phyloP scores from a whole-genome alignment of 1,140 invertebrate species.

The Drosophila aff. region DNA sequence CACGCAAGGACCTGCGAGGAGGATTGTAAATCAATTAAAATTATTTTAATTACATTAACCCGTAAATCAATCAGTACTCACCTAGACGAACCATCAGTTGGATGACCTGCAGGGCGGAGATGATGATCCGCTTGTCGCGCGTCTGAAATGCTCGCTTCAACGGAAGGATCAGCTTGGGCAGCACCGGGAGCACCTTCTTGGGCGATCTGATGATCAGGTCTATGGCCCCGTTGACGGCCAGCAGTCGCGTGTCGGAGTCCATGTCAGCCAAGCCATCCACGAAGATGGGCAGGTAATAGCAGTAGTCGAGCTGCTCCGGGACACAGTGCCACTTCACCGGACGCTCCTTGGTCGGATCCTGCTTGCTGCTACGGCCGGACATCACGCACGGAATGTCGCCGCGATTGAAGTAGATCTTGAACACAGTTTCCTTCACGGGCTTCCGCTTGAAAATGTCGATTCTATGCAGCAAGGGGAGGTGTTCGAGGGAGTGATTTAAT shows the following conservation, averaged over 20 bases:
- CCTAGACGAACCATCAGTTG: constrained; percentile 91
- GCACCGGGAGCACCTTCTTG: constrained; percentile 93
- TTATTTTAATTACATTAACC: too few species aligned
- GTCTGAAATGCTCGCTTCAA: constrained; percentile 96
- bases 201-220: constrained; percentile 90
- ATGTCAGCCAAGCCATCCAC: constrained; percentile 90
- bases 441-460: constrained; percentile 73
- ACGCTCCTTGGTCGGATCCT: constrained; percentile 68
- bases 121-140: constrained; percentile 90
- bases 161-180: constrained; percentile 96
- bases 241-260: constrained; percentile 62
- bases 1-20: constrained; percentile 85
- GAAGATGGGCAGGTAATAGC: constrained; percentile 97
- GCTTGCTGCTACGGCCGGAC: constrained; percentile 46
- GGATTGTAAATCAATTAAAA: not conserved
- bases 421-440: constrained; percentile 72
- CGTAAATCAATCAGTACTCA: constrained; percentile 75
- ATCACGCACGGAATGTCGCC: constrained; percentile 78
- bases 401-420: constrained; percentile 76
- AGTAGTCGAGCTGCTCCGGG: constrained; percentile 92
- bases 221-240: constrained; percentile 73
- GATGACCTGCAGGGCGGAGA: constrained; percentile 91
- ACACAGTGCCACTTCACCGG: constrained; percentile 74
- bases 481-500: not conserved
- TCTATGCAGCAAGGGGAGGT: constrained; percentile 20